phyloP scores from a whole-genome alignment of 2,888 invertebrate species.

The Idaea aversata region DNA sequence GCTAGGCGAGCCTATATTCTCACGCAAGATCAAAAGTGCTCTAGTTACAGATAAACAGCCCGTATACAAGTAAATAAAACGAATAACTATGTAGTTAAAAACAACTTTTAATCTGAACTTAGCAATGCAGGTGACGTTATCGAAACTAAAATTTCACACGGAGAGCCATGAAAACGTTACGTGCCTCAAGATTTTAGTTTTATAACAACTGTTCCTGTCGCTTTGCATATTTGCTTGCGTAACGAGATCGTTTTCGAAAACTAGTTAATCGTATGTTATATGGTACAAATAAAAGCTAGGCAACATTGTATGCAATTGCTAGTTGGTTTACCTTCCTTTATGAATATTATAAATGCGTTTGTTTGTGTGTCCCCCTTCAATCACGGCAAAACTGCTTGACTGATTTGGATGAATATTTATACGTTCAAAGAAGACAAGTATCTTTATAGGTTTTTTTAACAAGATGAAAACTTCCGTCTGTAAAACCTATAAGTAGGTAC shows the following conservation, averaged over 20 bases:
- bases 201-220: slow-evolving; percentile 45
- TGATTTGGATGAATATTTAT: too few species aligned
- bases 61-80: background rate
- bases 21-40: too few species aligned
- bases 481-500: too few species aligned
- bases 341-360: too few species aligned
- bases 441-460: too few species aligned
- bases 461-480: too few species aligned
- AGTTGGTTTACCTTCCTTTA: background rate
- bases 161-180: slow-evolving; percentile 49
- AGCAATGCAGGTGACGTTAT: slow-evolving; percentile 44
- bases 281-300: background rate
- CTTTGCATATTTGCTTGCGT: slow-evolving; percentile 35
- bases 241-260: slow-evolving; percentile 15
- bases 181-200: slow-evolving; percentile 48
- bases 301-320: background rate
- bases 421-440: too few species aligned
- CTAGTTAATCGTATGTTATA: background rate
- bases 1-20: too few species aligned
- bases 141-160: slow-evolving; percentile 47
- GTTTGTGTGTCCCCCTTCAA: too few species aligned
- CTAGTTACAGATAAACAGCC: too few species aligned
- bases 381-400: too few species aligned
- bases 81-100: background rate
- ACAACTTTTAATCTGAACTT: slow-evolving; percentile 24